These are phyloP conservation scores for Colaptes auratus DNA, from an alignment of 2,113 vertebrate genomes.

Conservation along the genomic window DNA sequence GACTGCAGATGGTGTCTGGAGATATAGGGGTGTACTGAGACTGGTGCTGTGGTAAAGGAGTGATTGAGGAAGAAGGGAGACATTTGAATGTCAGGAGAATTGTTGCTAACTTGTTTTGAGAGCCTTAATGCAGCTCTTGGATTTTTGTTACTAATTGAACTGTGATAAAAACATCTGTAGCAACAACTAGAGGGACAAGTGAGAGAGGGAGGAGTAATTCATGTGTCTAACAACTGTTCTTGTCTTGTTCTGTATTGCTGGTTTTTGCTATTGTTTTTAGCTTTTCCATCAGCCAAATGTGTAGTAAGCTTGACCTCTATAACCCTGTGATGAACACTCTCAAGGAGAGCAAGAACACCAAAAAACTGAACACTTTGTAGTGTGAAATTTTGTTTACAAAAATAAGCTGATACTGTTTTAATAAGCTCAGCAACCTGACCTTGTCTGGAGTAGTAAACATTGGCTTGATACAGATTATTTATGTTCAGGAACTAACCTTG, in stretches of 20 bases:
- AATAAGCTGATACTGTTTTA: neutral
- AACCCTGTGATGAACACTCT: neutral
- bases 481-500: neutral
- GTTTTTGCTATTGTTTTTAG: neutral
- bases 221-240: neutral
- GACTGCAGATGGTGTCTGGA: neutral
- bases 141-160: fast-evolving
- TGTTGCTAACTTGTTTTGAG: neutral
- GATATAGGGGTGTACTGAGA: neutral
- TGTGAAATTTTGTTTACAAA: neutral
- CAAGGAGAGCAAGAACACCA: neutral
- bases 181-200: neutral
- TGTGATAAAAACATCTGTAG: neutral
- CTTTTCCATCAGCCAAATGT: neutral
- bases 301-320: neutral
- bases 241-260: fast-evolving
- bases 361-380: neutral
- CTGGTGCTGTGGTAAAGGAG: neutral
- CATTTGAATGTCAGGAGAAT: neutral
- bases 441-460: neutral
- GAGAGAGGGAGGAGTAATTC: neutral
- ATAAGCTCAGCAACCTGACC: neutral
- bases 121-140: fast-evolving
- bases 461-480: neutral
- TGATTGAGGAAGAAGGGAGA: neutral